phyloP scores from a whole-genome alignment of 1,140 invertebrate species.

The Anagrus nilaparvatae region DNA sequence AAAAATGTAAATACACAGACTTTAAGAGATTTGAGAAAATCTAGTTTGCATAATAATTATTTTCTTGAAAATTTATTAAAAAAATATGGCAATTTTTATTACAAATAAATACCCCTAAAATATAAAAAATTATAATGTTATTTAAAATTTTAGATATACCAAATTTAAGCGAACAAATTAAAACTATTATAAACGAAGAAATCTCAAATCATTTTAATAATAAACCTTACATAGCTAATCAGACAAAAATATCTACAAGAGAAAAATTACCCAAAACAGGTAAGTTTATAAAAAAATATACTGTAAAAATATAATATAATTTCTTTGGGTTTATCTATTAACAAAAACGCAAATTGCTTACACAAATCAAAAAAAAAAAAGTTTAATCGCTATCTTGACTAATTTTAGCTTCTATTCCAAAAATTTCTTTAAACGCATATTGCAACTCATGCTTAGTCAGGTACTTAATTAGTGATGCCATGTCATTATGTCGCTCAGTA shows the following conservation, averaged over 20 bases:
- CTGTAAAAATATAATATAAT: too few relatives aligned
- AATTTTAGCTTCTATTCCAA: slow-evolving; percentile 54
- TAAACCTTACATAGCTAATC: too few relatives aligned
- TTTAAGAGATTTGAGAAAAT: slow-evolving; percentile 7
- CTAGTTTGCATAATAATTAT: slow-evolving; percentile 13
- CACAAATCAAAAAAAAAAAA: not conserved
- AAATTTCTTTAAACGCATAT: slow-evolving; percentile 65
- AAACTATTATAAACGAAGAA: too few relatives aligned
- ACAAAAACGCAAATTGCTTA: not conserved
- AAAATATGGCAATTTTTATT: slow-evolving; percentile 13
- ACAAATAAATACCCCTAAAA: too few relatives aligned
- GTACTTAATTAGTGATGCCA: slow-evolving; percentile 63
- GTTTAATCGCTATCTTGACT: slow-evolving; percentile 7
- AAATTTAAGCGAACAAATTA: too few relatives aligned
- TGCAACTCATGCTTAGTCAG: slow-evolving; percentile 52
- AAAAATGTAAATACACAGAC: slow-evolving; percentile 3
- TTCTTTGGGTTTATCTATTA: too few relatives aligned
- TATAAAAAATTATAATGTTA: too few relatives aligned
- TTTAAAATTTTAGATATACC: too few relatives aligned
- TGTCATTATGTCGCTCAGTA: slow-evolving; percentile 58
- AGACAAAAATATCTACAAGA: too few relatives aligned
- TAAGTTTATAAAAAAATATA: too few relatives aligned
- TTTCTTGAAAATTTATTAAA: slow-evolving; percentile 18
- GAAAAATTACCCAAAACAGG: too few relatives aligned
- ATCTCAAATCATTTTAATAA: too few relatives aligned